A percentile compares a stretch with the other conserved stretches of the same genome.
phyloP scores from a whole-genome alignment of 2,888 invertebrate species.

The Lobophora halterata region DNA sequence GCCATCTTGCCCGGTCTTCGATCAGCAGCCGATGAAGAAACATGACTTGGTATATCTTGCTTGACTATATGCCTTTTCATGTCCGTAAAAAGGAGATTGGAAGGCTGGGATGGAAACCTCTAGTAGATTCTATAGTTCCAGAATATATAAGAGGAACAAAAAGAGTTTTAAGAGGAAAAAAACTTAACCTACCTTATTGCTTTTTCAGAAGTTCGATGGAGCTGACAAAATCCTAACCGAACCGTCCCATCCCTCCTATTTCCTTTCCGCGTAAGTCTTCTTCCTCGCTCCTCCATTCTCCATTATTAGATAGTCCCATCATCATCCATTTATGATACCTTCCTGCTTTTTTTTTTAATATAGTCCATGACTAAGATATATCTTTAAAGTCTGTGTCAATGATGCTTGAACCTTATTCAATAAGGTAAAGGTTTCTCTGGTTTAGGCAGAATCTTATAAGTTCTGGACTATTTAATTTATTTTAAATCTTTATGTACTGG shows the following conservation, averaged over 20 bases:
- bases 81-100: conserved; percentile 17
- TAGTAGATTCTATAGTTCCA: neutral
- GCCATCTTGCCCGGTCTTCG: too few species aligned
- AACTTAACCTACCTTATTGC: conserved; percentile 32
- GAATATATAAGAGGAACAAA: neutral
- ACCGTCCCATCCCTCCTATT: conserved; percentile 45
- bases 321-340: neutral
- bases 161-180: conserved; percentile 2
- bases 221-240: conserved; percentile 46
- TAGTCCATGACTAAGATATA: too few species aligned
- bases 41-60: too few species aligned
- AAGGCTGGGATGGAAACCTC: conserved; percentile 26
- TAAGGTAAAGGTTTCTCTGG: too few species aligned
- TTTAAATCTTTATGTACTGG: too few species aligned
- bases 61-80: neutral
- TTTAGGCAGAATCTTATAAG: too few species aligned
- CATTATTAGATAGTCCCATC: conserved; percentile 14
- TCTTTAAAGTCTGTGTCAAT: too few species aligned
- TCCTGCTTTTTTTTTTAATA: too few species aligned
- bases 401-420: too few species aligned
- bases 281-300: conserved; percentile 11
- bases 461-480: too few species aligned
- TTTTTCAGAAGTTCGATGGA: conserved; percentile 75
- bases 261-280: conserved; percentile 45
- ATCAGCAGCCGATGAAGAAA: too few species aligned